Conservation (phyloP, 2,797 vertebrate genomes). For the Enteromius afrohamiltoni region DNA sequence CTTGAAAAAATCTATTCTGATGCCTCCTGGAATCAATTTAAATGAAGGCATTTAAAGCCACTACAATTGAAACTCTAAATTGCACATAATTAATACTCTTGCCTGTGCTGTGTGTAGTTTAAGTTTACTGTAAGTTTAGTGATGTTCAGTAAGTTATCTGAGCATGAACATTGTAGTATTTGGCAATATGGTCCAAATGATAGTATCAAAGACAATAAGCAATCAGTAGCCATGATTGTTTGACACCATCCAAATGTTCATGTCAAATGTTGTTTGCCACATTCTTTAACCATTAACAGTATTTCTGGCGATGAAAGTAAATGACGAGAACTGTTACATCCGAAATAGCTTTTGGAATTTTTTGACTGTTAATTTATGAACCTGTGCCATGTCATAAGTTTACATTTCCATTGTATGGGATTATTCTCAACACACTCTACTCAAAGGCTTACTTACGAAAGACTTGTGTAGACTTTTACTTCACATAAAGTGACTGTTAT, state of each 20-base stretch:
- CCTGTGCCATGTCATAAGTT: conserved; percentile 66
- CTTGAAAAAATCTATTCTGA: conserved; percentile 43
- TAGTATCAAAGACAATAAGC: conserved; percentile 13
- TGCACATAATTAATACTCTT: not conserved
- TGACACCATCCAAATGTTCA: not conserved
- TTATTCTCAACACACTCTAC: conserved; percentile 41
- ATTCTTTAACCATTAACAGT: conserved; percentile 3
- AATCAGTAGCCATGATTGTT: conserved; percentile 32
- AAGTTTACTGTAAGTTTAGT: conserved; percentile 15
- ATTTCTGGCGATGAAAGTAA: conserved; percentile 59
- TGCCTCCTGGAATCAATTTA: conserved; percentile 18
- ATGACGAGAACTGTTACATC: conserved; percentile 77
- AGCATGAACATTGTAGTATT: conserved; percentile 13
- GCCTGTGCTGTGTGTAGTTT: conserved; percentile 10
- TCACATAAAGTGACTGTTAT: conserved; percentile 76
- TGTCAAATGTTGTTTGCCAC: not conserved
- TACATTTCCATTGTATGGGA: conserved; percentile 53
- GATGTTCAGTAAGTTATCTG: conserved; percentile 18
- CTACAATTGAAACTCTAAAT: conserved; percentile 9
- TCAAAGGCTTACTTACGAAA: conserved; percentile 48
- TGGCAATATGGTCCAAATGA: conserved; percentile 2
- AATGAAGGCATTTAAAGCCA: conserved; percentile 13
- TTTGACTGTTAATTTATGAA: conserved; percentile 77
- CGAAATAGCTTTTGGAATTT: conserved; percentile 70
- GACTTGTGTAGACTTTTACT: conserved; percentile 78